Percentiles rank a stretch among this genome's conserved stretches.
Evolutionary conservation across 2,113 vertebrate genomes (phyloP).

Genomic region (Pseudorasbora parva): DNA sequence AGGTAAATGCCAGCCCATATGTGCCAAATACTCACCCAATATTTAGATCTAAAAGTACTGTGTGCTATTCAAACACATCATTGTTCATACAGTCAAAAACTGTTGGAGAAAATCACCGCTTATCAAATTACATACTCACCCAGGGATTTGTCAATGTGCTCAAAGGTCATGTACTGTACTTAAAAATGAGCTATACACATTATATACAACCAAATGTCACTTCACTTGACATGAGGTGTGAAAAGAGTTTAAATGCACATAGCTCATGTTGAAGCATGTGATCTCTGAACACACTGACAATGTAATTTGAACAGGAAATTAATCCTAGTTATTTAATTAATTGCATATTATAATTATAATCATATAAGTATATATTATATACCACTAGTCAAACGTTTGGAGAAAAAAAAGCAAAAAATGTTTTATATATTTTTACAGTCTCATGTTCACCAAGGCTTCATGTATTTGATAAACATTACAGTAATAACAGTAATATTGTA

Average conservation of each 20-base stretch:
- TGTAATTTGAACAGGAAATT: neutral
- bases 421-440: too few species aligned
- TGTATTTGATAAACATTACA: neutral
- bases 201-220: neutral
- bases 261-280: neutral
- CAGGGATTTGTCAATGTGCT: neutral
- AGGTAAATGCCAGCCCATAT: conserved; percentile 58
- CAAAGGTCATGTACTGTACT: neutral
- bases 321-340: neutral
- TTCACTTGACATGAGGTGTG: neutral
- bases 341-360: too few species aligned
- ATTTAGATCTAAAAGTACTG: conserved; percentile 8
- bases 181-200: neutral
- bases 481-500: neutral
- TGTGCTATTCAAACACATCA: conserved; percentile 3
- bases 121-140: conserved; percentile 21
- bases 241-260: neutral
- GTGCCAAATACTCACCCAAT: conserved; percentile 36
- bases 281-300: neutral
- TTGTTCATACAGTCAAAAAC: conserved; percentile 4
- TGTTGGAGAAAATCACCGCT: neutral
- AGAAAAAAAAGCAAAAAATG: too few species aligned
- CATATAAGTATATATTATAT: too few species aligned
- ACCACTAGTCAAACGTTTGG: neutral
- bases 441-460: neutral